Base-by-base conservation (phyloP, 2,113 vertebrate species). In the Mungos mungo region DNA sequence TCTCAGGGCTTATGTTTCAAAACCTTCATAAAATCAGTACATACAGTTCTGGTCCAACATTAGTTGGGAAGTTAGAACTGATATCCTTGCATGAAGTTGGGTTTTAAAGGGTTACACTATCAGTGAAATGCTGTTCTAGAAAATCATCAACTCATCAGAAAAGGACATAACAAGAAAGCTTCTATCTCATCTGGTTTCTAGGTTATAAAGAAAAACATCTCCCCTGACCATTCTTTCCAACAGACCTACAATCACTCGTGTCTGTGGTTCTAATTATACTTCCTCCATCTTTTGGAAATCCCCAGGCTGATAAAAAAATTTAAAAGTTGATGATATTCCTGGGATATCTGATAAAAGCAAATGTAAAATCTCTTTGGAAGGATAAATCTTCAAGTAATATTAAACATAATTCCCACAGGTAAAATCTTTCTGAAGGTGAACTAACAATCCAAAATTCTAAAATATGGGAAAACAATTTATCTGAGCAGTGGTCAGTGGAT, bases 391-490 rank as follows among this genome's bases (percentile, higher is more conserved):
- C 54, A 84, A 94, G 57, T 96, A 72, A 80, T 84, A 94, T 96
- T 95, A 92, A 92, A 83, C 18, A n/a, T 80, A 25, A 88, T 88
- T 97, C 57, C 18, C 45, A 69, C 35, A 88, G 71, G 82, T 38
- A 54, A 92, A 76, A 1, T 23, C 41, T 96, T 79, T 10, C 38
- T 96, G 33, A 89, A 83, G 8, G 18, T 74, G 63, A 96, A 68
- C 81, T 85, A 82, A 95, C 8, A 65, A 69, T 81, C n/a, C 85
- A 88, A 72, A 90, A 68, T 88, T 96, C 60, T 72, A 54, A 93
- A 95, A 54, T 31, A 91, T 38, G 45, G 4, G 23, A 66, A 86
- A 87, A 84, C 9, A 97, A 76, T 87, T 27, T 82, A 45, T 52
- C 23, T 92, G 33, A 92, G 25, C 63, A 86, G 79, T 47, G 12